A percentile compares a stretch with the other conserved stretches of the same genome.
Conservation (phyloP, 2,888 invertebrate species). For the Erebia aethiops region DNA sequence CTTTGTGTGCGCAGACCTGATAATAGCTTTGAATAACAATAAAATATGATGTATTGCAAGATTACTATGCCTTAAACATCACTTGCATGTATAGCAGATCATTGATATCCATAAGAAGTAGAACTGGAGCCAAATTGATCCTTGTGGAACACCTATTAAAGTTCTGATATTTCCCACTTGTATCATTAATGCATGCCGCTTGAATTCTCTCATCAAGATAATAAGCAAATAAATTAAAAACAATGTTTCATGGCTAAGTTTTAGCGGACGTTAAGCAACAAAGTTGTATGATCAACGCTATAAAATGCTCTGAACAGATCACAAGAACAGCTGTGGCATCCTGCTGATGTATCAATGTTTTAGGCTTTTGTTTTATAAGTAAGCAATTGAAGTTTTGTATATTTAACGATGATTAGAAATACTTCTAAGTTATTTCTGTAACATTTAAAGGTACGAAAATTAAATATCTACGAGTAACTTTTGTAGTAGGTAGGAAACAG, state of each 20-base stretch:
- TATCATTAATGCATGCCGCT: background rate
- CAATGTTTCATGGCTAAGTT: background rate
- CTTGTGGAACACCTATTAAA: constrained; percentile 12
- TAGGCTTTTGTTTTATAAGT: background rate
- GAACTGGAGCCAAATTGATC: constrained; percentile 3
- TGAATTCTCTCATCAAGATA: constrained; percentile 10
- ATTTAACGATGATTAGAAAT: too few relatives aligned
- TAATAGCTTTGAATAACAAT: background rate
- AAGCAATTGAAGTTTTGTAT: background rate
- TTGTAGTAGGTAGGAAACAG: too few relatives aligned
- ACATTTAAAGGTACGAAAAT: too few relatives aligned
- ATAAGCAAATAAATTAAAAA: background rate
- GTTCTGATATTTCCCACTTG: background rate
- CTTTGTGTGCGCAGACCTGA: too few relatives aligned
- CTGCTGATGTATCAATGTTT: background rate
- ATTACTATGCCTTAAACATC: background rate
- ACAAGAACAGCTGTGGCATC: constrained; percentile 7
- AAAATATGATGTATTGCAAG: background rate
- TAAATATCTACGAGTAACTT: too few relatives aligned
- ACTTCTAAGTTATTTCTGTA: too few relatives aligned
- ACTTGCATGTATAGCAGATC: background rate
- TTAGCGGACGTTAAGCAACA: background rate
- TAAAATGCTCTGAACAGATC: constrained; percentile 6
- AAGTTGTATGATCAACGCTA: constrained; percentile 9
- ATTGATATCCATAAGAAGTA: constrained; percentile 2